phyloP scores from a whole-genome alignment of 2,888 invertebrate genomes.

The Drosophila longiperda region DNA sequence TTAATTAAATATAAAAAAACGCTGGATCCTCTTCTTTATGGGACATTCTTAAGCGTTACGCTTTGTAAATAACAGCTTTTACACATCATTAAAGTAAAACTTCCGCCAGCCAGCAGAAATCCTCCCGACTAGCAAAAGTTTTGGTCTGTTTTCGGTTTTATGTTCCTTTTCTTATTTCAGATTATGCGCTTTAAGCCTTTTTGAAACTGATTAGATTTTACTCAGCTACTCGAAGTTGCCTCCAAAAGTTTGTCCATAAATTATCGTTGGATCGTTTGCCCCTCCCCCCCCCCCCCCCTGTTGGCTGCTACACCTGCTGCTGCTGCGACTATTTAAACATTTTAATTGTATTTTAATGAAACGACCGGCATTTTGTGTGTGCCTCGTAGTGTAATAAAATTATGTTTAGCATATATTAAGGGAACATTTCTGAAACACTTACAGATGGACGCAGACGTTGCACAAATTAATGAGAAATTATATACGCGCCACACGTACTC shows the following conservation, averaged over 20 bases:
- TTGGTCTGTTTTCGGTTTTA: conserved; percentile 1
- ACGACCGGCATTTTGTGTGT: conserved; percentile 28
- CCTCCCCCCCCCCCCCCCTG: not conserved
- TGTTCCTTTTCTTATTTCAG: conserved; percentile 21
- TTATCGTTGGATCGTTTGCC: conserved; percentile 31
- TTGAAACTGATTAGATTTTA: conserved; percentile 56
- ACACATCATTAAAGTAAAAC: conserved; percentile 16
- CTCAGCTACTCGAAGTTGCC: conserved; percentile 35
- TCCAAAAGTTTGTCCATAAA: conserved; percentile 60
- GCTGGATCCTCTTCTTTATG: not conserved
- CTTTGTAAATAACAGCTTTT: conserved; percentile 3
- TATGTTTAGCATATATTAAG: conserved; percentile 62
- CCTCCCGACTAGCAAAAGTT: not conserved
- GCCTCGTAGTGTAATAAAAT: conserved; percentile 53
- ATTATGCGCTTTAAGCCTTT: conserved; percentile 48
- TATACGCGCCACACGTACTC: conserved; percentile 46
- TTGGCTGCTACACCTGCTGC: conserved; percentile 22
- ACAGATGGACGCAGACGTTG: conserved; percentile 64
- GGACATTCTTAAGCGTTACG: not conserved
- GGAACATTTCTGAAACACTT: conserved; percentile 51
- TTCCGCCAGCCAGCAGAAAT: not conserved
- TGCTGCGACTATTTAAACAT: conserved; percentile 50
- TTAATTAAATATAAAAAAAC: not conserved
- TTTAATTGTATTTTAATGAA: conserved; percentile 64
- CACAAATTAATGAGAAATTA: conserved; percentile 77